These are phyloP conservation scores for Actias luna DNA, from an alignment of 2,888 invertebrate species.

Conservation along the genomic window DNA sequence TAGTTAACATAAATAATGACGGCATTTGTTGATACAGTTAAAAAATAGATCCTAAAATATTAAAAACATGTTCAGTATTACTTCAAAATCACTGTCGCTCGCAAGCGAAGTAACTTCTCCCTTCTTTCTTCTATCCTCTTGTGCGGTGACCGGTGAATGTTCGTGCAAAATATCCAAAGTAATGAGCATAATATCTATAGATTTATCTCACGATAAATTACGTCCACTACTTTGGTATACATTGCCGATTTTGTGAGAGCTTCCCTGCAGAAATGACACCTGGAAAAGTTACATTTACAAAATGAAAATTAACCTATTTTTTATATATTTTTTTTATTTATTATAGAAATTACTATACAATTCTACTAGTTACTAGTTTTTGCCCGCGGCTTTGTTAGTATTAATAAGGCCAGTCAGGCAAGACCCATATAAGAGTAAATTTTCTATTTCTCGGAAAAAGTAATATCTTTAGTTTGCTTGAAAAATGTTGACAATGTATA, in stretches of 20 bases:
- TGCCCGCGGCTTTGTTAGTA: too few relatives aligned
- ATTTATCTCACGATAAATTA: constrained; percentile 72
- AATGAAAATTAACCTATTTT: background rate
- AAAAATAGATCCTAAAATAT: too few relatives aligned
- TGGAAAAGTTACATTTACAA: background rate
- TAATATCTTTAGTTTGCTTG: too few relatives aligned
- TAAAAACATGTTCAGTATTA: too few relatives aligned
- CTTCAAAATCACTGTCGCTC: background rate
- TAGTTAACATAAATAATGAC: too few relatives aligned
- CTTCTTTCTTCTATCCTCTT: constrained; percentile 4
- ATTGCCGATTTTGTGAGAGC: constrained; percentile 46
- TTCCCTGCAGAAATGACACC: background rate
- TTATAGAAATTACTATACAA: too few relatives aligned
- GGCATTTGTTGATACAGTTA: too few relatives aligned
- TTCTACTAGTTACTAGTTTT: too few relatives aligned
- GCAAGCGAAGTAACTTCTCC: constrained; percentile 8
- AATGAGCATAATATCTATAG: constrained; percentile 79
- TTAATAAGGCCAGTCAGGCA: too few relatives aligned
- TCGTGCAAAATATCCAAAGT: constrained; percentile 77
- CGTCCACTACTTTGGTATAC: constrained; percentile 74
- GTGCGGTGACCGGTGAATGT: constrained; percentile 36
- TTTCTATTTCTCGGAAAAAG: too few relatives aligned
- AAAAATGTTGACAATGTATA: too few relatives aligned
- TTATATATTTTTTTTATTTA: background rate
- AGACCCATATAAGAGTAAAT: too few relatives aligned